Conservation (phyloP, 2,797 vertebrate species). For the Atherinosoma microstoma region DNA sequence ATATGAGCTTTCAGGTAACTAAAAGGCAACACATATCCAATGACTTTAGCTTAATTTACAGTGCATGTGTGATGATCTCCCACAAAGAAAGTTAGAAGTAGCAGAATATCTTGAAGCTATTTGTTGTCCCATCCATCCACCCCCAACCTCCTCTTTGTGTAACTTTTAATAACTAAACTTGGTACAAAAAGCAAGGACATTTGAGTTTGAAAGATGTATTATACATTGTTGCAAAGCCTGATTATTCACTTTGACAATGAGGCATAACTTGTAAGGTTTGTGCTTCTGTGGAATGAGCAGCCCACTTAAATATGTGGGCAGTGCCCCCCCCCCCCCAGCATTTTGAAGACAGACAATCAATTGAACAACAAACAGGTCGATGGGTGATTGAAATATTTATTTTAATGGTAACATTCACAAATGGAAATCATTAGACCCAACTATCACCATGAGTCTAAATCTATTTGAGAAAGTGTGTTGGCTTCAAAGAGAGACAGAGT, state of each 20-base stretch:
- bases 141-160: neutral
- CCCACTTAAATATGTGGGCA: too few species aligned
- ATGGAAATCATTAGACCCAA: conserved; percentile 8
- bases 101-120: neutral
- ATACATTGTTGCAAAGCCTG: too few species aligned
- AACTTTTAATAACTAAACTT: neutral
- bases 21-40: neutral
- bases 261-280: too few species aligned
- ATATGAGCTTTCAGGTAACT: too few species aligned
- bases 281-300: too few species aligned
- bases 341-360: neutral
- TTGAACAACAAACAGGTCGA: neutral
- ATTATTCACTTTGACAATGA: too few species aligned
- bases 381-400: neutral
- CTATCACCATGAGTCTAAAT: neutral
- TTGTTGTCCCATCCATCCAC: neutral
- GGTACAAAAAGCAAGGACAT: too few species aligned
- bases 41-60: too few species aligned
- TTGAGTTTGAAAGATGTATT: too few species aligned
- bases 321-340: too few species aligned
- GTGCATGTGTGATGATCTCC: too few species aligned
- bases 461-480: conserved; percentile 20
- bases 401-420: conserved; percentile 38
- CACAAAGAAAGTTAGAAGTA: neutral
- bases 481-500: neutral